These are phyloP conservation scores for Cyrtodaria siliqua DNA, from an alignment of 2,888 invertebrate genomes.

Conservation along the genomic window DNA sequence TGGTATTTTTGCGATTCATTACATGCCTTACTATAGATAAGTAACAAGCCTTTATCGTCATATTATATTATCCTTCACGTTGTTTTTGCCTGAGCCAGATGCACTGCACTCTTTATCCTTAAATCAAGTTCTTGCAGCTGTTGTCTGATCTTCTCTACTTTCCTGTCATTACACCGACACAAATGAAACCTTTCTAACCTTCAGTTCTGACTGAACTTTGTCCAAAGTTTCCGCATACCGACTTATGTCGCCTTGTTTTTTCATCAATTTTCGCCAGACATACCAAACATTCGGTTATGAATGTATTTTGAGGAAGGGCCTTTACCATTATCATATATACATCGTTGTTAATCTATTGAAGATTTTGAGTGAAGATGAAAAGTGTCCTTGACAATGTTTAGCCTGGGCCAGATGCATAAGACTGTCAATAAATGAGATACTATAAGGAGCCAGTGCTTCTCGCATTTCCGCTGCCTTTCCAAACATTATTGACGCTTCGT, in stretches of 20 bases:
- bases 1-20: too few species aligned
- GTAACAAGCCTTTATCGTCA: too few species aligned
- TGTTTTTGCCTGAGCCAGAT: too few species aligned
- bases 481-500: conserved; percentile 33
- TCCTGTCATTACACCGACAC: conserved; percentile 23
- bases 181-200: conserved; percentile 33
- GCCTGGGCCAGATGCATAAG: conserved; percentile 36
- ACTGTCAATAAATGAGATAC: conserved; percentile 39
- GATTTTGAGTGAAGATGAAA: conserved; percentile 22
- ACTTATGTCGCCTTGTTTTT: conserved; percentile 16
- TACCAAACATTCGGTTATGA: conserved; percentile 38
- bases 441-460: conserved; percentile 11
- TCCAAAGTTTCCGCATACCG: conserved; percentile 31
- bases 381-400: too few species aligned
- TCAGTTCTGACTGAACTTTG: conserved; percentile 42
- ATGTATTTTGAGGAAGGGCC: conserved; percentile 35
- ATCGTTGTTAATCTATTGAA: conserved; percentile 30
- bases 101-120: conserved; percentile 16
- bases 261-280: conserved; percentile 36
- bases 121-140: conserved; percentile 18
- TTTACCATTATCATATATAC: conserved; percentile 13
- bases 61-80: too few species aligned
- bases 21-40: too few species aligned
- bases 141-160: conserved; percentile 26
- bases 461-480: conserved; percentile 37